Evolutionary conservation across 2,888 invertebrate genomes (phyloP), one percentile per base, ranked within the genome.

Genomic region (Ennomos quercinarius): DNA sequence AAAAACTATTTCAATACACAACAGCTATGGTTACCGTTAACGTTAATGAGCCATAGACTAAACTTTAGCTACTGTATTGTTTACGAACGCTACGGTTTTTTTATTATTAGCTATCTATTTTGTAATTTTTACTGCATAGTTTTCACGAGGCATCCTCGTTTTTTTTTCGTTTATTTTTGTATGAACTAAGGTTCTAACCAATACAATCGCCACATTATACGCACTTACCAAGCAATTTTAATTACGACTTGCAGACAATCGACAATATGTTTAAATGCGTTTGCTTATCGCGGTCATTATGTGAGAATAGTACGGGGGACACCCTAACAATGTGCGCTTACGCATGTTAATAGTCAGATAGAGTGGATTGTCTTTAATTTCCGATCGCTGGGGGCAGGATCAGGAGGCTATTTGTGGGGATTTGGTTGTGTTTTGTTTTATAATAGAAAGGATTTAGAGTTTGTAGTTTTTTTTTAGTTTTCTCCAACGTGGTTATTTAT

Each of bases 281-380:
- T 56, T 43, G 60, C 47, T 55, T 61, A 61, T 61, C 60, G 50
- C 51, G 52, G 47, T 51, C 50, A 55, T 62, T 51, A 58, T 41
- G 43, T 37, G 41, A 45, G 49, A 52, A 51, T 42, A 42, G 46
- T 10, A 39, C 46, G n/a, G 44, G 48, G 46, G 27, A 52, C 53
- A 54, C 45, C 13, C 8, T n/a, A 46, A 48, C 57, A 46, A 50
- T 35, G 27, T 55, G 50, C 37, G 55, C 51, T 38, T 40, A 48
- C 40, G 50, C 57, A 54, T 55, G 44, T 27, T 59, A 49, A 59
- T 46, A 27, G 36, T 27, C 4, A 10, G 35, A 11, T 49, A 40
- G 11, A 40, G 44, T 27, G n/a, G 11, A 27, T n/a, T 42, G 10
- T 34, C 40, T 40, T 40, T 49, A 35, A 49, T 49, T 40, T 11